Base-by-base conservation (phyloP, 2,797 vertebrate genomes). In the Pteropus rufus region DNA sequence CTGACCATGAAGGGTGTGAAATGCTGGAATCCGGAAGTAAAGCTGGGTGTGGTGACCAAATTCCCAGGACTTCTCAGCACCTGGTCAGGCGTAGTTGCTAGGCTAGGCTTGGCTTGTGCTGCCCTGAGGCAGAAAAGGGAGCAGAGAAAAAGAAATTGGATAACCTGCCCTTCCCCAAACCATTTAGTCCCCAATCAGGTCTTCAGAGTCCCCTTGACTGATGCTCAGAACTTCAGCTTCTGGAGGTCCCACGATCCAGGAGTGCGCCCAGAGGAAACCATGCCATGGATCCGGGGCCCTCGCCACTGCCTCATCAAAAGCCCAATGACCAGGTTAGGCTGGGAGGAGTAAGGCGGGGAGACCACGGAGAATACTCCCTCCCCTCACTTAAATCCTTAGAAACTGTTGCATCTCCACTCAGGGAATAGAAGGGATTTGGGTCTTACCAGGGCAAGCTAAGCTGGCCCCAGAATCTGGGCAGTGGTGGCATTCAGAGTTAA, bases 201-300 rank as follows among this genome's bases (percentile, higher is more conserved):
- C 92, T 99, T 99, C 95, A 87, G 97, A 73, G 96, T 96, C 56
- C 99, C 99, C 49, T 8, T 99, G 93, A 99, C 99, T 0, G 98
- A 98, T 23, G 98, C 87, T 87, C 99, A 99, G 98, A 98, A 98
- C 95, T 99, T 99, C 67, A 99, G 99, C 64, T 99, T 99, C 99
- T 98, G 98, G 98, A 2, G 96, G 36, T 95, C 96, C 10, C 87
- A 89, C 3, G 94, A 97, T 41, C 92, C 88, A 19, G 96, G 84
- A 36, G 58, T 69, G 11, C 86, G 19, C 49, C 93, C 62, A 39
- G 97, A 98, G 83, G 91, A 94, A 44, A 54, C 56, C 56, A 96
- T 97, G 70, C 97, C 98, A 0, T 99, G 99, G 99, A 98, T 98
- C 44, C 95, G 72, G 79, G 86, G 88, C 39, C 95, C 96, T 69